Evolutionary conservation across 1,140 invertebrate genomes (phyloP), one percentile per base, ranked within the genome.

Genomic region (Sycophaga agraensis): DNA sequence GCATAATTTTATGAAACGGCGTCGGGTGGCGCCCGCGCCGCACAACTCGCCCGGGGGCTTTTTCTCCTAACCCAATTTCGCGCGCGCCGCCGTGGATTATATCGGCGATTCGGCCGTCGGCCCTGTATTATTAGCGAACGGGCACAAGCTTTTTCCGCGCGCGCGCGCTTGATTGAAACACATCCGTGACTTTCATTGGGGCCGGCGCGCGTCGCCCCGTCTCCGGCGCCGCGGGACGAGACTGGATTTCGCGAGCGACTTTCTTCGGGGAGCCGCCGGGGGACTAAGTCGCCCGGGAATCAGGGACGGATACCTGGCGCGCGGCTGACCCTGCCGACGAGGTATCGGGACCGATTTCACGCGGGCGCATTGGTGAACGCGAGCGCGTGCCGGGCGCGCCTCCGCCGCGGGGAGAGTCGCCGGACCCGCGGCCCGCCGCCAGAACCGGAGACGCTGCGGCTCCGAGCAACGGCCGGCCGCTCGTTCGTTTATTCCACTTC

Each of bases 151-250:
- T 28, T 43, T 55, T n/a, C 26, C 14, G n/a, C 22, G 4, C 22
- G 3, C n/a, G 16, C 16, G 14, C 28, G 19, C 42, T 22, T 8
- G 42, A 45, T 46, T 16, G 17, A 26, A 46, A 22, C 31, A 46
- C 42, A 57, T 46, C 54, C 42, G 54, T 46, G 22, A 59, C 57
- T 59, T 59, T 59, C 57, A 43, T 59, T 59, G n/a, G n/a, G n/a
- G n/a, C n/a, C n/a, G n/a, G n/a, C n/a, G n/a, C n/a, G n/a, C n/a
- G n/a, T 14, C 2, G 5, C 16, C 2, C 39, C 35, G 12, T 2
- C 4, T 14, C 11, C 3, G 5, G 11, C 35, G 5, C 21, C 26
- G 11, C 14, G 6, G 39, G 31, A 42, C 57, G 57, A 50, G 57
- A 50, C 48, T 34, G 22, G 57, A 43, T 51, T 50, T 35, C 19